Evolutionary conservation across 2,888 invertebrate species (phyloP).

Genomic region (Volucella inflata): DNA sequence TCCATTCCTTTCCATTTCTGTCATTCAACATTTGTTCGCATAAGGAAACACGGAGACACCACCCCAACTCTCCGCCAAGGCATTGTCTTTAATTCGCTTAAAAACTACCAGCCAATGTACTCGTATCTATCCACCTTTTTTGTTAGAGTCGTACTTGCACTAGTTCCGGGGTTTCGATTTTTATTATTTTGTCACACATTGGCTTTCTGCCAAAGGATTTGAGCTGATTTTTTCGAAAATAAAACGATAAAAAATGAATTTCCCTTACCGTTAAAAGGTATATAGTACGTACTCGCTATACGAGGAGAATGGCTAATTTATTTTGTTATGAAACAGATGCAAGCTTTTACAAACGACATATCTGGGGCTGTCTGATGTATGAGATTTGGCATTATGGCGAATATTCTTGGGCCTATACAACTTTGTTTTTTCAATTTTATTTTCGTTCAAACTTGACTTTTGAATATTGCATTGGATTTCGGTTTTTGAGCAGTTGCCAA

Average conservation of each 20-base stretch:
- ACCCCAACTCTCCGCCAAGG: slow-evolving; percentile 23
- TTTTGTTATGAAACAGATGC: too few species aligned
- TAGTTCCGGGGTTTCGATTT: too few species aligned
- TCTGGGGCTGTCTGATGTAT: too few species aligned
- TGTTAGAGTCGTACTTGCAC: background rate
- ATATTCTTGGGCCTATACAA: too few species aligned
- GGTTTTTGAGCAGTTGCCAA: too few species aligned
- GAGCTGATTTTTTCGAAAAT: slow-evolving; percentile 17
- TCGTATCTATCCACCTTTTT: slow-evolving; percentile 9
- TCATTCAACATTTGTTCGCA: too few species aligned
- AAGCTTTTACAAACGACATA: too few species aligned
- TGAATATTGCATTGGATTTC: too few species aligned
- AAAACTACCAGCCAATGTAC: slow-evolving; percentile 12
- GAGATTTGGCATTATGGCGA: too few species aligned
- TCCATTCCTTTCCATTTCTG: background rate
- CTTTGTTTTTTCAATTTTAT: too few species aligned
- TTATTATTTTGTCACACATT: slow-evolving; percentile 11
- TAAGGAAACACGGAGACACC: too few species aligned
- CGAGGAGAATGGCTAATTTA: background rate
- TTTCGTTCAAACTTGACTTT: too few species aligned
- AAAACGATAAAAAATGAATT: slow-evolving; percentile 13
- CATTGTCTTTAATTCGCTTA: slow-evolving; percentile 33
- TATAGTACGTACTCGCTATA: background rate
- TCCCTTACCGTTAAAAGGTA: background rate
- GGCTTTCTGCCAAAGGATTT: slow-evolving; percentile 30